phyloP scores from a whole-genome alignment of 2,113 vertebrate genomes.

The Rhipidura dahli region DNA sequence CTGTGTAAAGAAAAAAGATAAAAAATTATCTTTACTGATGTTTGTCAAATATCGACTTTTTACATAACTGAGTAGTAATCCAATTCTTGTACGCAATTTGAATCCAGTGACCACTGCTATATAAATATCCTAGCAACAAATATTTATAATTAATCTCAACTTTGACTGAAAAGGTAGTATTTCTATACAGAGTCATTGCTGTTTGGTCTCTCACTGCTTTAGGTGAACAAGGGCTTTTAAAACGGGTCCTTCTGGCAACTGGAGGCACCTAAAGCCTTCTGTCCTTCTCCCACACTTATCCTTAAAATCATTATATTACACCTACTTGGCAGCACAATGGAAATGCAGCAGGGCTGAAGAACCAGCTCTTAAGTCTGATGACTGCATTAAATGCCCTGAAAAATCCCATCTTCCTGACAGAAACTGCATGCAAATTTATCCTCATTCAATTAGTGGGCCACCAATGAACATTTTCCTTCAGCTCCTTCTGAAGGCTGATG shows the following conservation, averaged over 20 bases:
- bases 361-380: background rate
- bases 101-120: background rate
- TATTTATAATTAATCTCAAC: background rate
- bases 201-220: background rate
- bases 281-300: background rate
- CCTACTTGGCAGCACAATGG: background rate
- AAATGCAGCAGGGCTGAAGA: background rate
- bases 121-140: background rate
- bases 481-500: rapidly evolving
- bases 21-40: background rate
- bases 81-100: background rate
- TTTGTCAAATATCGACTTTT: rapidly evolving
- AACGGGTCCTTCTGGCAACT: background rate
- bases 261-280: background rate
- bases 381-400: background rate
- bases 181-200: background rate
- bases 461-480: background rate
- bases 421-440: background rate
- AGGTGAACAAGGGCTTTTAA: background rate
- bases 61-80: background rate
- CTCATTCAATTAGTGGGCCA: background rate
- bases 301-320: background rate
- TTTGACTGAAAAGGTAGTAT: background rate
- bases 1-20: background rate
- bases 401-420: background rate